These are phyloP conservation scores for Crotalus helleri DNA, from an alignment of 2,113 vertebrate species.

Conservation along the genomic window DNA sequence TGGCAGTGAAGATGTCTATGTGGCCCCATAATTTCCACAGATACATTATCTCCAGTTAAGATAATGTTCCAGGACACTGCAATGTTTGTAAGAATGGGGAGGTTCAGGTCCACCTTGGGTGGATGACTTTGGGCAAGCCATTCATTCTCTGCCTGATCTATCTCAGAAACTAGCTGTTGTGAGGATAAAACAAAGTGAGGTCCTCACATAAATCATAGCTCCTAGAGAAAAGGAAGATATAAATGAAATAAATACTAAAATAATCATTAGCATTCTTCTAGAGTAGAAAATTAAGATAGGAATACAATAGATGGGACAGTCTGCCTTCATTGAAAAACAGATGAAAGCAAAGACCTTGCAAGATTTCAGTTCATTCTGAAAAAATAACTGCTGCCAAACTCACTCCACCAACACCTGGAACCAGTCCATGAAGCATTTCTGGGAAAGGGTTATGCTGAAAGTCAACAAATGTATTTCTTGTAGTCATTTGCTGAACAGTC, in stretches of 20 bases:
- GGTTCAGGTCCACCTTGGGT: not conserved
- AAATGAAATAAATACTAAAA: not conserved
- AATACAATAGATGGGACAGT: not conserved
- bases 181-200: not conserved
- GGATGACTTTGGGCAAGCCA: not conserved
- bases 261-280: not conserved
- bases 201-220: not conserved
- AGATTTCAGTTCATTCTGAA: not conserved
- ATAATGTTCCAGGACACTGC: not conserved
- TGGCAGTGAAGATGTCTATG: not conserved
- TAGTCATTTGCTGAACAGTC: not conserved
- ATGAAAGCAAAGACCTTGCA: not conserved
- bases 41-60: not conserved
- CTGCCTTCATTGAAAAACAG: not conserved
- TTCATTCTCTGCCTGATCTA: not conserved
- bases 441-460: not conserved
- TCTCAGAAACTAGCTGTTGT: not conserved
- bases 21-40: not conserved
- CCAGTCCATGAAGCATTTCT: not conserved
- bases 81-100: not conserved
- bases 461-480: not conserved
- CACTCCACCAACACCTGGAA: not conserved
- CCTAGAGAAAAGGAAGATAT: not conserved
- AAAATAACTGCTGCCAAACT: not conserved
- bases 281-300: not conserved